Conservation (phyloP, 1,140 invertebrate species). For the Drosophila malerkotliana region DNA sequence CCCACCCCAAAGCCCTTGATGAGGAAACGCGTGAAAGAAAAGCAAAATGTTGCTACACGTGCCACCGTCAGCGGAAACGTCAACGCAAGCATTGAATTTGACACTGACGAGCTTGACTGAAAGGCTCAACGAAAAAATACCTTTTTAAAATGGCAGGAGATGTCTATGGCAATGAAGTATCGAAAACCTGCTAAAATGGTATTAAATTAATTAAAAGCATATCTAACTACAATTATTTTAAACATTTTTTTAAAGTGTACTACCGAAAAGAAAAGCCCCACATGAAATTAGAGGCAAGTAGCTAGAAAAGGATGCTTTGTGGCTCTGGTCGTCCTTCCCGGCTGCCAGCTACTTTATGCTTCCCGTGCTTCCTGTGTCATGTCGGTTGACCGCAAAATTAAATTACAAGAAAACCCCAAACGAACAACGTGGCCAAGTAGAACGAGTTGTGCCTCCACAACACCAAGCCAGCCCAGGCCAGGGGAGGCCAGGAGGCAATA, state of each 20-base stretch:
- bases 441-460: constrained; percentile 54
- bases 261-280: constrained; percentile 14
- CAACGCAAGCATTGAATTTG: constrained; percentile 3
- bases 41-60: constrained; percentile 43
- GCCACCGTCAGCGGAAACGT: constrained; percentile 38
- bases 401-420: constrained; percentile 72
- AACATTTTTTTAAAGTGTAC: constrained; percentile 4
- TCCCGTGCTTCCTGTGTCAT: constrained; percentile 62
- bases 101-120: constrained; percentile 44
- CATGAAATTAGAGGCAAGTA: constrained; percentile 53
- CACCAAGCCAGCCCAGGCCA: constrained; percentile 10
- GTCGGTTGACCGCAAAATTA: constrained; percentile 79
- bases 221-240: not conserved
- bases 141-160: constrained; percentile 33
- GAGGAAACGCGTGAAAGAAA: constrained; percentile 26
- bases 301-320: constrained; percentile 47
- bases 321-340: constrained; percentile 28
- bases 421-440: constrained; percentile 55
- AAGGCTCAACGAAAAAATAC: constrained; percentile 23
- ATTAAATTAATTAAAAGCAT: no score
- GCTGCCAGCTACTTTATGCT: constrained; percentile 44
- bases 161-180: not conserved
- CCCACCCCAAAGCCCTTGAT: constrained; percentile 2
- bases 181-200: not conserved
- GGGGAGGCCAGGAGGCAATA: constrained; percentile 30